Evolutionary conservation across 2,113 vertebrate genomes (phyloP).

Genomic region (Oxyura jamaicensis): DNA sequence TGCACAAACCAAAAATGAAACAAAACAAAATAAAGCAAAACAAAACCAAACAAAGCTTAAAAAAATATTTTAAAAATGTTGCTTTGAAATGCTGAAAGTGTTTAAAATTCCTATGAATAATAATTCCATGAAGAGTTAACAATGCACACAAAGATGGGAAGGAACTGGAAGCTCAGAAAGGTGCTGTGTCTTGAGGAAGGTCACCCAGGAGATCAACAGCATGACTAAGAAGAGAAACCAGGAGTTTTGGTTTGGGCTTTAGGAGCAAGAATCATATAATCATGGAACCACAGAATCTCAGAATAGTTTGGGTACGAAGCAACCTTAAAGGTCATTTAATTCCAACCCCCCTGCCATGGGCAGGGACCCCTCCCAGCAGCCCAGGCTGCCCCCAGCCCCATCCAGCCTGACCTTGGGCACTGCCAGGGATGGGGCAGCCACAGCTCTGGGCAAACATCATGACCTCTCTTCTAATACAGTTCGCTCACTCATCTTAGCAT

Average conservation of each 20-base stretch:
- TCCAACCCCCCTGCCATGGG: no score
- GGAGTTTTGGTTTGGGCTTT: not conserved
- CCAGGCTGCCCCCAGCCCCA: no score
- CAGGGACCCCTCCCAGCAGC: no score
- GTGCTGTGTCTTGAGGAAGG: not conserved
- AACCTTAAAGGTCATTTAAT: no score
- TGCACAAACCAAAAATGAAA: not conserved
- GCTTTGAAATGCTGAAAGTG: not conserved
- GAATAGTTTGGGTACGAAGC: no score
- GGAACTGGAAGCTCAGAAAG: not conserved
- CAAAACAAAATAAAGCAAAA: no score
- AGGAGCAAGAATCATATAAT: not conserved
- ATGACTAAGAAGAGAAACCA: not conserved
- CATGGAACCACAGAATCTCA: no score
- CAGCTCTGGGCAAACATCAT: not conserved
- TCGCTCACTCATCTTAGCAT: not conserved
- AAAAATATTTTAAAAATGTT: no score
- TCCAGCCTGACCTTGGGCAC: no score
- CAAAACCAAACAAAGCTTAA: not conserved
- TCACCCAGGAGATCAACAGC: not conserved
- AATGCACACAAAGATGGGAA: not conserved
- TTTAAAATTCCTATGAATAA: not conserved
- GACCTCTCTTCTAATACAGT: not conserved
- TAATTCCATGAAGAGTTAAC: not conserved
- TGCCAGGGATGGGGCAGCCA: no score